A percentile compares a stretch with the other conserved stretches of the same genome.
Conservation (phyloP, 2,888 invertebrate genomes). For the Copidosoma aretas region DNA sequence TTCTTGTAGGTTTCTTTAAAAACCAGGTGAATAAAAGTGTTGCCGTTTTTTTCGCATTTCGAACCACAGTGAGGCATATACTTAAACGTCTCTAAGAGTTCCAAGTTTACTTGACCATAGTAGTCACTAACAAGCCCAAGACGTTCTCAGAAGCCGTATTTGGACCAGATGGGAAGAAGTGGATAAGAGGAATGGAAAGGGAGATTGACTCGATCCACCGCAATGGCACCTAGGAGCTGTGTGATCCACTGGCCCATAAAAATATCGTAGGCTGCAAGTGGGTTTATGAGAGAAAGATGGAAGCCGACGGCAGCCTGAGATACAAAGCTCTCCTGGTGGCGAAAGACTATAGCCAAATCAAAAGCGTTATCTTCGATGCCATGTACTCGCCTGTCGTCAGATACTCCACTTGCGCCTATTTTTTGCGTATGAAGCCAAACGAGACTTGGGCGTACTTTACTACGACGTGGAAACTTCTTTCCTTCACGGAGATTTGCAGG, state of each 20-base stretch:
- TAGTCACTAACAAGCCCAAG: too few relatives aligned
- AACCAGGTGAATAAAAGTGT: too few relatives aligned
- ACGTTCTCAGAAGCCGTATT: too few relatives aligned
- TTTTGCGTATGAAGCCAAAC: constrained; percentile 24
- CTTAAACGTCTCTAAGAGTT: too few relatives aligned
- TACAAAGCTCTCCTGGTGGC: constrained; percentile 37
- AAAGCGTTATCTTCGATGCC: constrained; percentile 25
- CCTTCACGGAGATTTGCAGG: constrained; percentile 13
- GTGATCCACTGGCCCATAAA: neutral
- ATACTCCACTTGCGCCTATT: constrained; percentile 24
- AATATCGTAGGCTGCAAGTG: constrained; percentile 4
- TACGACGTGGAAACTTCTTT: constrained; percentile 33
- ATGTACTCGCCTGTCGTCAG: constrained; percentile 37
- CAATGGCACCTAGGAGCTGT: constrained; percentile 11
- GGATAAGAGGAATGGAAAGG: neutral
- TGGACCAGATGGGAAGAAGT: neutral
- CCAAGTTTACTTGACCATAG: too few relatives aligned
- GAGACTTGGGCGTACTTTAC: constrained; percentile 14
- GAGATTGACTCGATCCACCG: constrained; percentile 2
- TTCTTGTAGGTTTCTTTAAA: too few relatives aligned
- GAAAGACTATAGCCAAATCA: constrained; percentile 26
- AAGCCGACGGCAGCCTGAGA: neutral
- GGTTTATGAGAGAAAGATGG: constrained; percentile 13
- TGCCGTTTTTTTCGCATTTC: too few relatives aligned
- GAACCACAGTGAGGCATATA: too few relatives aligned